phyloP scores from a whole-genome alignment of 2,888 invertebrate genomes.

The Beris chalybata region DNA sequence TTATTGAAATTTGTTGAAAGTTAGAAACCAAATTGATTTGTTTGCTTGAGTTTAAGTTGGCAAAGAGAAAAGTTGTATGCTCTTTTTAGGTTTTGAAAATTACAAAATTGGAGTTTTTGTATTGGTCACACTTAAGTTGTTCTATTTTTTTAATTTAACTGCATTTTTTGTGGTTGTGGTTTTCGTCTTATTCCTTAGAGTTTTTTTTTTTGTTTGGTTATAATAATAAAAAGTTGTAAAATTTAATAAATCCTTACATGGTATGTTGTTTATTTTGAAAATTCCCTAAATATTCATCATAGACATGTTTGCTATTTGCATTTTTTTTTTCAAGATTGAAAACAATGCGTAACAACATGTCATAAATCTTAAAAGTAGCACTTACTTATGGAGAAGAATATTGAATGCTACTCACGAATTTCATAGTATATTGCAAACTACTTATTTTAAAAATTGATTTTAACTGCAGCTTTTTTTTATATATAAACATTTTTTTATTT shows the following conservation, averaged over 20 bases:
- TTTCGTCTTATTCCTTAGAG: neutral
- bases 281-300: slow-evolving; percentile 36
- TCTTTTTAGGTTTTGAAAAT: neutral
- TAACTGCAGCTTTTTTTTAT: slow-evolving; percentile 1
- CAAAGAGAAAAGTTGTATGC: neutral
- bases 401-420: too few species aligned
- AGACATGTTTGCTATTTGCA: neutral
- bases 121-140: slow-evolving; percentile 26
- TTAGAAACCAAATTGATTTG: neutral
- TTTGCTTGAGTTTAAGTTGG: slow-evolving; percentile 7
- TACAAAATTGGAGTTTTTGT: slow-evolving; percentile 26
- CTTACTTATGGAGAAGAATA: too few species aligned
- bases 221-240: too few species aligned
- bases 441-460: too few species aligned
- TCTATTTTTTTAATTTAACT: neutral
- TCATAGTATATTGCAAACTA: too few species aligned
- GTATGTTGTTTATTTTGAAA: slow-evolving; percentile 22
- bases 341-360: too few species aligned
- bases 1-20: too few species aligned
- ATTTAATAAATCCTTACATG: too few species aligned
- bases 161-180: neutral
- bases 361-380: too few species aligned
- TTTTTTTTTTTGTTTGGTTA: neutral
- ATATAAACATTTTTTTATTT: slow-evolving; percentile 10
- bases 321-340: too few species aligned